Evolutionary conservation across 2,797 vertebrate species (phyloP), one percentile per base, ranked within the genome.

Genomic region (Lithobates pipiens): DNA sequence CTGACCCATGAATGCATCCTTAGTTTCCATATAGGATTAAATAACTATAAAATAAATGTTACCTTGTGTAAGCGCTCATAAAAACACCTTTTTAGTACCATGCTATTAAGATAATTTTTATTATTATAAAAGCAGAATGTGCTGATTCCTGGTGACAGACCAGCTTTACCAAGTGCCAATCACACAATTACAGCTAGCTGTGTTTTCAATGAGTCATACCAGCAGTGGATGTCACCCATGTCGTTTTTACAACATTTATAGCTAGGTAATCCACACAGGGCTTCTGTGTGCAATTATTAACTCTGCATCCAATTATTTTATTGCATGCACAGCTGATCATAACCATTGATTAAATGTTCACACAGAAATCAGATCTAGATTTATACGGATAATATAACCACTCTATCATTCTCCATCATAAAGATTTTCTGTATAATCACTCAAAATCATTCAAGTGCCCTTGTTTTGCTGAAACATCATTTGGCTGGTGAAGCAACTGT

Each of bases 281-380:
- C 71, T 73, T 73, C 36, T 46, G n/a, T 23, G 13, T 15, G 39
- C 39, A 74, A 74, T 74, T 74, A 74, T 74, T 15, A 27, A 46
- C 72, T 74, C 72, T 0, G 44, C 72, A 74, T 74, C 72, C 42
- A 50, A 73, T 74, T 74, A 46, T 27, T 27, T 42, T 39, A 27
- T 42, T 74, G 39, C 18, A 50, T 74, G 42, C 25, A 11, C 13
- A 25, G 72, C 72, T 29, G 65, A 67, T 67, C 25, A 67, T 67
- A 27, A 29, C 10, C n/a, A 67, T 67, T 29, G 65, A 67, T 67
- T 29, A 29, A 67, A 29, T 3, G n/a, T 27, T 67, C 65, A 67
- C 65, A 15, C 65, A 67, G 3, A 29, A 67, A 67, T 67, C 25
- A 11, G 23, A 65, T 27, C 27, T 8, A 67, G 63, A 25, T 27